Base-by-base conservation (phyloP, 1,140 invertebrate species). In the Drosophila simulans region DNA sequence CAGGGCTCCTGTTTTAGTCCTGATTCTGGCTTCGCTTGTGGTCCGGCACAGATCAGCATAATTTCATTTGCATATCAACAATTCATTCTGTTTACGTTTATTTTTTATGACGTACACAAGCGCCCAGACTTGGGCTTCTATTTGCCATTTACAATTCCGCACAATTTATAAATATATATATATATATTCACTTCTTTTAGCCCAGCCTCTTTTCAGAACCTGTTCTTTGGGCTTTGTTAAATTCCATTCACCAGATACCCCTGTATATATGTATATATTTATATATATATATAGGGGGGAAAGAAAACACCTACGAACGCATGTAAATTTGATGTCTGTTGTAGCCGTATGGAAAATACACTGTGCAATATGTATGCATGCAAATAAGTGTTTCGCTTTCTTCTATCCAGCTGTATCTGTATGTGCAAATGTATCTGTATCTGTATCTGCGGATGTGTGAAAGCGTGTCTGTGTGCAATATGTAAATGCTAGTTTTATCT, bases 61-160 rank as follows among this genome's bases (percentile, higher is more conserved):
- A 78, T 77, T 77, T 78, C 65, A 78, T 78, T 78, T 78, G 76
- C 76, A 78, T 78, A 78, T 78, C 76, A 78, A 78, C 76, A 78
- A 78, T 78, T 77, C 75, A 52, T 77, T 77, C 76, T 78, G 74
- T 78, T 78, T 78, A 65, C 74, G 76, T 77, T 78, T 78, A 77
- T 77, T 78, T 78, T 71, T 78, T 78, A 78, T 78, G 76, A 78
- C 74, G 59, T 52, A 78, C 77, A 78, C 76, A 77, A 59, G 49
- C 58, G 22, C 31, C 49, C 27, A 1, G 59, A 31, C 17, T 25
- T 13, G 34, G 12, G 58, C 70, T 64, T 49, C 51, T 75, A 65
- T 66, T 66, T 57, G 51, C 72, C 53, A 52, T 48, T 76, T 53
- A 76, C 71, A 66, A 71, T 70, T 66, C 54, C 53, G 13, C 49